These are phyloP conservation scores for Vulpes vulpes DNA, from an alignment of 2,113 vertebrate genomes.

Conservation along the genomic window DNA sequence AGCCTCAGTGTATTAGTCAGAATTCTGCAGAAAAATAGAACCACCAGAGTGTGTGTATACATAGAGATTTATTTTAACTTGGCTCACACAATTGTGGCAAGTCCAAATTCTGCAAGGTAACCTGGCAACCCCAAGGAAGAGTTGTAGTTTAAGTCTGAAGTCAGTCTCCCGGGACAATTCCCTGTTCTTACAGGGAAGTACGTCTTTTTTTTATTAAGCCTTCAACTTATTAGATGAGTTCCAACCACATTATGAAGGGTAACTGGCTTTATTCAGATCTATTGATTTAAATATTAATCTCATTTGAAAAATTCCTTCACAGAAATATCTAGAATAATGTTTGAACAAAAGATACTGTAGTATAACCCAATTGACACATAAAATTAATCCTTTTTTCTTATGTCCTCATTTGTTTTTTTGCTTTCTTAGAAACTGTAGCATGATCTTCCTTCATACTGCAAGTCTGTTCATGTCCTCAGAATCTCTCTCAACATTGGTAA, in stretches of 20 bases:
- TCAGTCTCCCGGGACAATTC: not conserved
- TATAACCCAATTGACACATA: not conserved
- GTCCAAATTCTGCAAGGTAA: not conserved
- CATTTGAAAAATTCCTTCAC: not conserved
- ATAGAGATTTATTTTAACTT: not conserved
- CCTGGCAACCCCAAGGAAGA: not conserved
- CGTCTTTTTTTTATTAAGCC: not conserved
- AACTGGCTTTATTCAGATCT: not conserved
- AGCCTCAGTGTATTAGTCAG: not conserved
- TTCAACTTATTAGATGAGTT: not conserved
- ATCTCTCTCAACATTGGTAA: not conserved
- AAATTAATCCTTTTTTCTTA: not conserved
- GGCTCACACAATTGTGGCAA: not conserved
- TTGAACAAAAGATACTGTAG: not conserved
- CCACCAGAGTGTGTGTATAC: too few relatives aligned
- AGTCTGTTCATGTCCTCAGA: not conserved
- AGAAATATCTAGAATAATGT: not conserved
- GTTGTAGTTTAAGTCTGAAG: not conserved
- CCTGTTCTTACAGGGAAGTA: not conserved
- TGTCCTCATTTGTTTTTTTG: not conserved
- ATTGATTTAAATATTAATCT: not conserved
- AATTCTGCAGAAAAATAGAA: not conserved
- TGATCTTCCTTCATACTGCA: not conserved
- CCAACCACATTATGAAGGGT: not conserved
- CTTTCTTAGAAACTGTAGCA: not conserved